Evolutionary conservation across 2,797 vertebrate species (phyloP).

Genomic region (Sebastes ruberrimus): DNA sequence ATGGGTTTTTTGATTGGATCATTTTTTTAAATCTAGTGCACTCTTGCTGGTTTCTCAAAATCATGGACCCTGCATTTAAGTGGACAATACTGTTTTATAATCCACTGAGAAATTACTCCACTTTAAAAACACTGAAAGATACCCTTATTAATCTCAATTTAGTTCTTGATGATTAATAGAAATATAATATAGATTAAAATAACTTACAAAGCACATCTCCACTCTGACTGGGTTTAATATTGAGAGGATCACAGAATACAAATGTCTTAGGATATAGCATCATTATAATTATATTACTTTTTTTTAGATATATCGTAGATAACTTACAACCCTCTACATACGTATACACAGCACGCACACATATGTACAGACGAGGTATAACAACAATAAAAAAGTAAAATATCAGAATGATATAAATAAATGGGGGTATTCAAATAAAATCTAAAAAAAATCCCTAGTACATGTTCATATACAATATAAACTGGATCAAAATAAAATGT

Average conservation of each 20-base stretch:
- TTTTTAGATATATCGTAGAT: fast-evolving
- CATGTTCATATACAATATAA: too few relatives aligned
- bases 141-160: background rate
- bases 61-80: background rate
- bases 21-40: too few relatives aligned
- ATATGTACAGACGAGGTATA: too few relatives aligned
- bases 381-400: too few relatives aligned
- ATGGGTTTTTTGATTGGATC: too few relatives aligned
- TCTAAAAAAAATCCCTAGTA: too few relatives aligned
- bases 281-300: fast-evolving
- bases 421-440: too few relatives aligned
- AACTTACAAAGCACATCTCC: background rate
- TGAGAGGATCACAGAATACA: background rate
- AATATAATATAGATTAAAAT: background rate
- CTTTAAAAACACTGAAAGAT: background rate
- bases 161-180: background rate
- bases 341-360: too few relatives aligned
- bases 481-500: too few relatives aligned
- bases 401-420: too few relatives aligned
- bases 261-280: background rate
- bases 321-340: fast-evolving
- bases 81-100: background rate
- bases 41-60: too few relatives aligned
- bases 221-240: background rate
- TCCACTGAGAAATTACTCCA: background rate